Evolutionary conservation across 2,113 vertebrate species (phyloP).

Genomic region (Tragelaphus strepsiceros): DNA sequence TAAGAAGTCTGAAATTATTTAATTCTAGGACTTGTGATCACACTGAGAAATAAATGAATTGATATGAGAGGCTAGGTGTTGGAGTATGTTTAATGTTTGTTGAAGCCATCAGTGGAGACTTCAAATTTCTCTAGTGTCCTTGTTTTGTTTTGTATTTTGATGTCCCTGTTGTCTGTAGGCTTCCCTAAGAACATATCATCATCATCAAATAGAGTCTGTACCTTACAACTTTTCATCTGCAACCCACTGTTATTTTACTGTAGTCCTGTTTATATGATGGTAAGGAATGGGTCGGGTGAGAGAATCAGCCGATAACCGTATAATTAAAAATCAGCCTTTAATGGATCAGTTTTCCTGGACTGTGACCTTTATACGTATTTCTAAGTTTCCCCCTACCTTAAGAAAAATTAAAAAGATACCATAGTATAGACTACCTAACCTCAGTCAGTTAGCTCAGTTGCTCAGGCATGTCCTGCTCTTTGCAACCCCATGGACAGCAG

Average conservation of each 20-base stretch:
- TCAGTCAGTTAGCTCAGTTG: background rate
- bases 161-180: background rate
- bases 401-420: background rate
- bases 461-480: rapidly evolving
- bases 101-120: background rate
- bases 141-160: background rate
- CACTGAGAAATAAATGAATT: background rate
- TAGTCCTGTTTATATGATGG: background rate
- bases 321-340: background rate
- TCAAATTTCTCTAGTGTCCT: background rate
- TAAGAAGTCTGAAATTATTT: background rate
- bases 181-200: background rate
- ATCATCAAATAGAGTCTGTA: background rate
- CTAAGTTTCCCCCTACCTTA: background rate
- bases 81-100: background rate
- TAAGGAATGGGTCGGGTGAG: background rate
- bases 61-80: background rate
- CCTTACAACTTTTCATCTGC: background rate
- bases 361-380: background rate
- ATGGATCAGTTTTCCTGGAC: background rate
- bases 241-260: background rate
- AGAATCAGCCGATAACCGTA: background rate
- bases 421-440: background rate
- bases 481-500: background rate
- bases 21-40: background rate